Evolutionary conservation across 1,140 invertebrate genomes (phyloP).

Genomic region (Neodiprion virginianus): DNA sequence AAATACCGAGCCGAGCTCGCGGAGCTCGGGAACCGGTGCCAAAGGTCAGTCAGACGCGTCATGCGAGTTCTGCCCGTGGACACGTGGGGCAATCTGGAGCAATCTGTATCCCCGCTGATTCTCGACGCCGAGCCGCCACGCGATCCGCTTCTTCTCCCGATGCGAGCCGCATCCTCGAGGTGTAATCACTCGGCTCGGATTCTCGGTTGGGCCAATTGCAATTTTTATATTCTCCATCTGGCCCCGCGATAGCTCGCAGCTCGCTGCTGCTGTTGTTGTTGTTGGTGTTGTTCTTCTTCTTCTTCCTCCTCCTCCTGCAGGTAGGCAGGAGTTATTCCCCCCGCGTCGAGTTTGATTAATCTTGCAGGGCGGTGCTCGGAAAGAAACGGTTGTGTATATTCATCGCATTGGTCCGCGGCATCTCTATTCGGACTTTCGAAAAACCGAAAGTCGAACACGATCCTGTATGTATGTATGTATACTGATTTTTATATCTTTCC

Average conservation of each 20-base stretch:
- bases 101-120: background rate
- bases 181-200: background rate
- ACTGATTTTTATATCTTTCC: background rate
- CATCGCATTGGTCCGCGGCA: no score
- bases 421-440: background rate
- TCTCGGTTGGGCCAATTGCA: background rate
- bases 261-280: no score
- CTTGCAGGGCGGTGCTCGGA: no score
- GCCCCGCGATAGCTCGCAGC: background rate
- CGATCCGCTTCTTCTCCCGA: background rate
- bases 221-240: background rate
- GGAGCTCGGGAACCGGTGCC: background rate
- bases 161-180: background rate
- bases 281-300: no score
- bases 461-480: background rate
- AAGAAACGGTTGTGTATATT: no score
- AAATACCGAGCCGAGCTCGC: background rate
- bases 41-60: slow-evolving; percentile 2
- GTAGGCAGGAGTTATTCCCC: no score
- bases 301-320: no score
- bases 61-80: slow-evolving; percentile 4
- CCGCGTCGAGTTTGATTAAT: no score
- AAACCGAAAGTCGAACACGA: background rate
- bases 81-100: slow-evolving; percentile 3
- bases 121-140: background rate